Evolutionary conservation across 2,888 invertebrate species (phyloP).

Genomic region (Drosophila antonietae): DNA sequence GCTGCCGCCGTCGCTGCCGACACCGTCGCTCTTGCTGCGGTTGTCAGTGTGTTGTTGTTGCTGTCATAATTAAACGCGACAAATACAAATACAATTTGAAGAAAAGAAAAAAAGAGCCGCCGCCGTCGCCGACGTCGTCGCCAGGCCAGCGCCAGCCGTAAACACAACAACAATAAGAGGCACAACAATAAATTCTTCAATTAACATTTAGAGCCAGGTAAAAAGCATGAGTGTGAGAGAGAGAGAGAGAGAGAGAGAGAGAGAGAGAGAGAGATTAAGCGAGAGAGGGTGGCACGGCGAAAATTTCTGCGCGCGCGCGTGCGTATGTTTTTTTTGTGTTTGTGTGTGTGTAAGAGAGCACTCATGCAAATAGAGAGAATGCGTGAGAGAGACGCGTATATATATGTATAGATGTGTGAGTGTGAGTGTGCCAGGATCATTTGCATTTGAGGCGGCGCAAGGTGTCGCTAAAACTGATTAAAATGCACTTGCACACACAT

Average conservation of each 20-base stretch:
- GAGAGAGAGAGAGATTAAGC: slow-evolving; percentile 7
- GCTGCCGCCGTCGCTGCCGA: slow-evolving; percentile 12
- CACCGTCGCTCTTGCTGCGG: slow-evolving; percentile 18
- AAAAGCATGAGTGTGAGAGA: slow-evolving; percentile 55
- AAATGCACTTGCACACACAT: slow-evolving; percentile 65
- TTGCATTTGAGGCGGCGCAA: slow-evolving; percentile 74
- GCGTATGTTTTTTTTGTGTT: slow-evolving; percentile 6
- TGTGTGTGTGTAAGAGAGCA: slow-evolving; percentile 26
- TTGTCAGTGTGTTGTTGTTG: slow-evolving; percentile 35
- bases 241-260: slow-evolving; percentile 18
- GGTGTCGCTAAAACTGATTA: slow-evolving; percentile 74
- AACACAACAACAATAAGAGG: slow-evolving; percentile 72
- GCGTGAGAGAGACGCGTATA: slow-evolving; percentile 42
- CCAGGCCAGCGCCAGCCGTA: slow-evolving; percentile 71
- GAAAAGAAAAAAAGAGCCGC: slow-evolving; percentile 64
- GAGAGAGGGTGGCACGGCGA: slow-evolving; percentile 45
- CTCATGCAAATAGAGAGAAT: slow-evolving; percentile 26
- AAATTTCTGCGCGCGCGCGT: slow-evolving; percentile 34
- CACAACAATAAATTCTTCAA: slow-evolving; percentile 80
- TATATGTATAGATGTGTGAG: slow-evolving; percentile 10
- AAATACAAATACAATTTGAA: slow-evolving; percentile 78
- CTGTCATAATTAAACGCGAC: slow-evolving; percentile 80
- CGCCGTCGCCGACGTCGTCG: slow-evolving; percentile 56
- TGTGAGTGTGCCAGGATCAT: slow-evolving; percentile 66
- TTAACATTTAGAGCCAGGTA: slow-evolving; percentile 79